These are phyloP conservation scores for Sisyra terminalis DNA, from an alignment of 2,888 invertebrate genomes.

Conservation along the genomic window DNA sequence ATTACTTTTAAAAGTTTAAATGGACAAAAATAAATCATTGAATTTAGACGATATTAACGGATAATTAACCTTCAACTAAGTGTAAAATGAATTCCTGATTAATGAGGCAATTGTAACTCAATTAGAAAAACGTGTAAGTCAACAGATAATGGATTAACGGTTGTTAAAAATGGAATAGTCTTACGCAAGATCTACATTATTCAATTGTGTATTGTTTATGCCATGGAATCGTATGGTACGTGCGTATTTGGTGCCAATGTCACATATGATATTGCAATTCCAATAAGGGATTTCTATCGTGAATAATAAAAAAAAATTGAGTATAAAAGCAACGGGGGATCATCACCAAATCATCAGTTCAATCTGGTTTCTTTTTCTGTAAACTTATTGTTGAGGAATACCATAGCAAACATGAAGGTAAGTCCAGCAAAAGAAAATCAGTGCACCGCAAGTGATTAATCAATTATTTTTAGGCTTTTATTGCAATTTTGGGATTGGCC, in stretches of 20 bases:
- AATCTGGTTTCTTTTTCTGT: background rate
- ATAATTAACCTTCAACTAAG: no score
- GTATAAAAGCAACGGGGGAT: background rate
- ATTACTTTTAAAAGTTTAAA: no score
- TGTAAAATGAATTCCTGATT: no score
- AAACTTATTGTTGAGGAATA: background rate
- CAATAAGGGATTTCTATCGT: background rate
- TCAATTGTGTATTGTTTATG: background rate
- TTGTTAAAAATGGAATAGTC: no score
- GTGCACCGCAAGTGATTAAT: background rate
- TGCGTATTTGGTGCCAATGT: slow-evolving; percentile 1
- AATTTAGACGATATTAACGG: no score
- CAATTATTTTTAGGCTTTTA: slow-evolving; percentile 14
- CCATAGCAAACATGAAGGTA: background rate
- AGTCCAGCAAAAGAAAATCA: background rate
- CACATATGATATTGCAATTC: slow-evolving; percentile 2
- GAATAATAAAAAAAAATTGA: background rate
- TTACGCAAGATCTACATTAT: no score
- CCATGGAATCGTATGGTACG: no score
- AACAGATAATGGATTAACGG: no score
- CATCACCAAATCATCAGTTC: no score
- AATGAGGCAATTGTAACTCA: no score
- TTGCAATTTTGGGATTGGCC: slow-evolving; percentile 23
- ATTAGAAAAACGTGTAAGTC: no score
- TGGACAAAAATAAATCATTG: no score